Percentiles rank a stretch among this genome's conserved stretches.
These are phyloP conservation scores for Drosophila murphyi DNA, from an alignment of 1,140 invertebrate species.

Conservation along the genomic window DNA sequence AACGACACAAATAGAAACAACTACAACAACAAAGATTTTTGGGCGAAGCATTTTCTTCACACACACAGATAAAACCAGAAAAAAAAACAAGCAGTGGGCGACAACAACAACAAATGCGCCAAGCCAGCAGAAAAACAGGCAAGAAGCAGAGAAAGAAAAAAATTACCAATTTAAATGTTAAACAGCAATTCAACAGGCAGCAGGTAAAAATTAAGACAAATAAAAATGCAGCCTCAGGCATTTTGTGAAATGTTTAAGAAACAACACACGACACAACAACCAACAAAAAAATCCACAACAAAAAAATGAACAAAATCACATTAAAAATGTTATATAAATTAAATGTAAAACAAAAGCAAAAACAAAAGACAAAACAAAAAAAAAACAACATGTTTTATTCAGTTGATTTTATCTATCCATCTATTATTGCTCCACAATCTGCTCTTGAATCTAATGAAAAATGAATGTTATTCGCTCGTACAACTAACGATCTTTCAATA, in stretches of 20 bases:
- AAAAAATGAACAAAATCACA: slow-evolving; percentile 18
- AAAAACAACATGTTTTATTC: not conserved
- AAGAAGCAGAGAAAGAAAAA: slow-evolving; percentile 37
- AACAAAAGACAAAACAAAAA: not conserved
- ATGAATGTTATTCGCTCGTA: slow-evolving; percentile 53
- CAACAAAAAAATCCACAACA: slow-evolving; percentile 24
- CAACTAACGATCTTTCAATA: slow-evolving; percentile 62
- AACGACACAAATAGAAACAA: slow-evolving; percentile 53
- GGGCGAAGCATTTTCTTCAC: slow-evolving; percentile 55
- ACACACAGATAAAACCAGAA: slow-evolving; percentile 21
- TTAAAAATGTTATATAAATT: slow-evolving; percentile 56
- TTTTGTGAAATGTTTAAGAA: slow-evolving; percentile 31
- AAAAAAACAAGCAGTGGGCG: slow-evolving; percentile 58
- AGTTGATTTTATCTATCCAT: not conserved
- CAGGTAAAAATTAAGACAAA: slow-evolving; percentile 77
- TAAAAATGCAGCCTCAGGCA: slow-evolving; percentile 67
- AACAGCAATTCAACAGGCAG: slow-evolving; percentile 56
- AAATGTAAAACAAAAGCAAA: slow-evolving; percentile 57
- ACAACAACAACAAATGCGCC: slow-evolving; percentile 53
- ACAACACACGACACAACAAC: slow-evolving; percentile 27
- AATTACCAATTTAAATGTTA: slow-evolving; percentile 80
- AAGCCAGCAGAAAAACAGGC: slow-evolving; percentile 39
- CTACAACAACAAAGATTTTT: slow-evolving; percentile 44
- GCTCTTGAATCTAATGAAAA: slow-evolving; percentile 54
- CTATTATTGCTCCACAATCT: slow-evolving; percentile 11